Percentiles rank a stretch among this genome's conserved stretches.
phyloP scores from a whole-genome alignment of 2,888 invertebrate genomes.

The Drosophila dives region DNA sequence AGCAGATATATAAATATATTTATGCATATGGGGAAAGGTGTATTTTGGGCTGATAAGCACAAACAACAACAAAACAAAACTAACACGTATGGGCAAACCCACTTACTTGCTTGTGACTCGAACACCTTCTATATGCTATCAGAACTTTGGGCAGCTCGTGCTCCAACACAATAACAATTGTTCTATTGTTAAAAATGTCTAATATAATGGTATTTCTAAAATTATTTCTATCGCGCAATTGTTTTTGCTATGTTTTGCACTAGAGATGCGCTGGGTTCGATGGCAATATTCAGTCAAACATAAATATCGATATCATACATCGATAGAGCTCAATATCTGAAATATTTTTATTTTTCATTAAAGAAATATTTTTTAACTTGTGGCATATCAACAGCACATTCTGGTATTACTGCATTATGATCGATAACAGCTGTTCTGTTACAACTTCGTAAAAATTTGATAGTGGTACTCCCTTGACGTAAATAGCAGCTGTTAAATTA shows the following conservation, averaged over 20 bases:
- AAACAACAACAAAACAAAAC: conserved; percentile 75
- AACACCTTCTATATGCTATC: conserved; percentile 24
- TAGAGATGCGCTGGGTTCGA: conserved; percentile 34
- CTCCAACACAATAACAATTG: conserved; percentile 20
- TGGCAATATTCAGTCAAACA: conserved; percentile 17
- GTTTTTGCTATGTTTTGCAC: conserved; percentile 71
- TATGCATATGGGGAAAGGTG: conserved; percentile 58
- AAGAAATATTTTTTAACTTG: background rate
- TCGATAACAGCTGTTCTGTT: conserved; percentile 16
- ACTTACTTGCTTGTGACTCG: conserved; percentile 51
- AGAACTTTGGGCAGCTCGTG: conserved; percentile 22
- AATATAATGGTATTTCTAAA: conserved; percentile 55
- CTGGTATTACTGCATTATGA: background rate
- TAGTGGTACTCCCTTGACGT: background rate
- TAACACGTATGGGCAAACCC: conserved; percentile 36
- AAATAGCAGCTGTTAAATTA: background rate
- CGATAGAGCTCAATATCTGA: conserved; percentile 12
- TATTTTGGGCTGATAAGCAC: conserved; percentile 67
- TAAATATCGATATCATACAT: conserved; percentile 3
- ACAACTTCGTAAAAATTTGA: background rate
- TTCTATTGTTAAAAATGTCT: conserved; percentile 36
- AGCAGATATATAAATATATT: conserved; percentile 34
- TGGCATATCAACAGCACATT: background rate
- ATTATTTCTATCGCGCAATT: conserved; percentile 74
- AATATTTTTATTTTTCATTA: background rate